phyloP scores from a whole-genome alignment of 2,888 invertebrate species.

The Palloptera scutellata region DNA sequence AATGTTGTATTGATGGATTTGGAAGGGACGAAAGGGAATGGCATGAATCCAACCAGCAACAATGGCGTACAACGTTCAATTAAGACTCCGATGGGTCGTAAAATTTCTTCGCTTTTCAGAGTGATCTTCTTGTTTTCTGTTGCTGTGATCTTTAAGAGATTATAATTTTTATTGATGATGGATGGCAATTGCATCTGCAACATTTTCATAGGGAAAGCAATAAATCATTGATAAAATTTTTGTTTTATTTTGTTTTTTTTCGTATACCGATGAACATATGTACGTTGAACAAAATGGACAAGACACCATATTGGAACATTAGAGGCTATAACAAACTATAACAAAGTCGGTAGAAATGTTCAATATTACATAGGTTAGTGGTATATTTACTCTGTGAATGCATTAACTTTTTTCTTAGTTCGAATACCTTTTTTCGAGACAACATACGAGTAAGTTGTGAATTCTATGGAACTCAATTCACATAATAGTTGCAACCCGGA shows the following conservation, averaged over 20 bases:
- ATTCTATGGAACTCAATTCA: too few species aligned
- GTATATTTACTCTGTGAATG: too few species aligned
- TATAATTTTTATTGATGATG: constrained; percentile 1
- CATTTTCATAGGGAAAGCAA: constrained; percentile 2
- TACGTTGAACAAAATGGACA: constrained; percentile 1
- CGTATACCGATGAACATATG: background rate
- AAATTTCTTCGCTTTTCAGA: background rate
- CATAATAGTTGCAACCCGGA: background rate
- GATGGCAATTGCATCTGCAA: constrained; percentile 4
- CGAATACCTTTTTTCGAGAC: too few species aligned
- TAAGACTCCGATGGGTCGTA: background rate
- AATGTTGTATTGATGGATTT: background rate
- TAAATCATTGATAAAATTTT: background rate
- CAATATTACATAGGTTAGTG: too few species aligned
- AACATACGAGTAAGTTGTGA: too few species aligned
- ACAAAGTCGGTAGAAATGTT: too few species aligned
- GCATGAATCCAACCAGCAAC: background rate
- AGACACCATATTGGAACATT: background rate
- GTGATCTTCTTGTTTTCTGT: too few species aligned
- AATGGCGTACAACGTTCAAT: background rate
- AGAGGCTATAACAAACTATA: too few species aligned
- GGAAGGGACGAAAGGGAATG: background rate
- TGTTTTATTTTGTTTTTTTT: background rate
- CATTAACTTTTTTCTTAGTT: too few species aligned
- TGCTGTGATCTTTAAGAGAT: background rate